Evolutionary conservation across 2,888 invertebrate species (phyloP).

Genomic region (Halictus ligatus): DNA sequence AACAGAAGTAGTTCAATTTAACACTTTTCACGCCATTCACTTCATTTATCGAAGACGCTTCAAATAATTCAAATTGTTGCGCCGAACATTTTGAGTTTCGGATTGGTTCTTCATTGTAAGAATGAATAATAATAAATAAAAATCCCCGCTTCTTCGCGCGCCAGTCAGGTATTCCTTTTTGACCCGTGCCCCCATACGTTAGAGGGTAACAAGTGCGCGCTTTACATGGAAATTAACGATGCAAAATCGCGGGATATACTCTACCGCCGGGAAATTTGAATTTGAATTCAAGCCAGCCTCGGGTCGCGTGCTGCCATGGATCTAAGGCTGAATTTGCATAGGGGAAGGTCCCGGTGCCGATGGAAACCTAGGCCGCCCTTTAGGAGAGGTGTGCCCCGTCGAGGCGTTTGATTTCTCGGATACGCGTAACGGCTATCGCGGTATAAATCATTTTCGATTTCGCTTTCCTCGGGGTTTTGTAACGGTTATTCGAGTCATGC

Average conservation of each 20-base stretch:
- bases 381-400: conserved; percentile 36
- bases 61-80: neutral
- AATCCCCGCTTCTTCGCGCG: neutral
- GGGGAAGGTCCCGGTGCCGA: conserved; percentile 43
- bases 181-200: neutral
- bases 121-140: conserved; percentile 25
- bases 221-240: conserved; percentile 64
- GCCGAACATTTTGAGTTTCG: no score
- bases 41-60: no score
- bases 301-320: conserved; percentile 75
- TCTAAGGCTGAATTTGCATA: conserved; percentile 67
- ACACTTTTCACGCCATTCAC: no score
- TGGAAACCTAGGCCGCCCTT: conserved; percentile 48
- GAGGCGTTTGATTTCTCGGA: conserved; percentile 52
- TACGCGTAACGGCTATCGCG: conserved; percentile 63
- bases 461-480: neutral
- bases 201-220: conserved; percentile 67
- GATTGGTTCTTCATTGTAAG: conserved; percentile 32
- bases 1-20: no score
- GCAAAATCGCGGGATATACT: conserved; percentile 44
- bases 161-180: conserved; percentile 51
- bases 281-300: conserved; percentile 71
- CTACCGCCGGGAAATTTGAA: conserved; percentile 69
- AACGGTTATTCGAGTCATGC: neutral
- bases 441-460: conserved; percentile 49